A percentile compares a stretch with the other conserved stretches of the same genome.
Conservation (phyloP, 1,140 invertebrate genomes). For the Brachionus calyciflorus region DNA sequence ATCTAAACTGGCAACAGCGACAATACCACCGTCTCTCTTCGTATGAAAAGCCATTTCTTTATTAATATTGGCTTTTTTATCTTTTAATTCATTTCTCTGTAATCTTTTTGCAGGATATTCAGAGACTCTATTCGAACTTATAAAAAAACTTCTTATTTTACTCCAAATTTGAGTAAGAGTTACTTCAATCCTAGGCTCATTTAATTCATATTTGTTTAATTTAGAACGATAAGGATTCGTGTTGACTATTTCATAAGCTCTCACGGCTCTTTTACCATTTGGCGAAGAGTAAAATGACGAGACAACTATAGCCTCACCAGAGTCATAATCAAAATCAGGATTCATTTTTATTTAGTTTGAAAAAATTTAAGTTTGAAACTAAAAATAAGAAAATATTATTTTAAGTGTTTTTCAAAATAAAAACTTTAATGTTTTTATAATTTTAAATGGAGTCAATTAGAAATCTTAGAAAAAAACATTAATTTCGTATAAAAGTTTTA, state of each 20-base stretch:
- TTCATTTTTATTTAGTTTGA: constrained; percentile 20
- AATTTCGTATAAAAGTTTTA: not conserved
- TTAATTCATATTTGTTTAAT: constrained; percentile 2
- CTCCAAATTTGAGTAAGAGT: not conserved
- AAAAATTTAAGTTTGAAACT: not conserved
- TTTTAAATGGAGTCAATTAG: constrained; percentile 26
- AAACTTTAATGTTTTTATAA: not conserved
- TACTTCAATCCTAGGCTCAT: constrained; percentile 17
- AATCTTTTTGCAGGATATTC: not conserved
- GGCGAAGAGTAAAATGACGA: constrained; percentile 28
- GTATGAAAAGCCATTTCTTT: constrained; percentile 33
- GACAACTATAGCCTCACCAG: constrained; percentile 28
- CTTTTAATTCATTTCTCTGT: not conserved
- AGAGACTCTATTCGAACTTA: not conserved
- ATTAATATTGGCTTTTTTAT: not conserved
- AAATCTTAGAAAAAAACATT: constrained; percentile 6
- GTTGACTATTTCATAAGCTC: constrained; percentile 45
- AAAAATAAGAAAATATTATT: constrained; percentile 6
- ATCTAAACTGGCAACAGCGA: constrained; percentile 21
- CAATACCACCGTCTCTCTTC: constrained; percentile 24
- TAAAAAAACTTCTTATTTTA: not conserved
- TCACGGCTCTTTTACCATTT: constrained; percentile 6
- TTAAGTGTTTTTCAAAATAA: not conserved
- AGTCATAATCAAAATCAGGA: constrained; percentile 21
- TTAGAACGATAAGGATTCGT: constrained; percentile 31